Evolutionary conservation across 2,888 invertebrate species (phyloP).

Genomic region (Macroteleia sp.): DNA sequence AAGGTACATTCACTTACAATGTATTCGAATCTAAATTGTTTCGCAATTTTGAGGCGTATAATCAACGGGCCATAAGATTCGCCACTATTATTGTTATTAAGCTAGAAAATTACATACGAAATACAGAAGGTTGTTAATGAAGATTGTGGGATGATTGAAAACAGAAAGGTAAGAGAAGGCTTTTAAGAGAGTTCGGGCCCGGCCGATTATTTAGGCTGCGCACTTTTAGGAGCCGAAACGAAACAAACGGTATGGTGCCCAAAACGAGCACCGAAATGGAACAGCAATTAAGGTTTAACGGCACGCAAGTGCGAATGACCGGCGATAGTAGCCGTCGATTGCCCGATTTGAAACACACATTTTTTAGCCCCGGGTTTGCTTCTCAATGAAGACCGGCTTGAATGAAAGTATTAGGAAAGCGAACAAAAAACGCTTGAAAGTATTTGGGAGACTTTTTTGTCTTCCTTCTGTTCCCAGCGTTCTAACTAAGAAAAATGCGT

Average conservation of each 20-base stretch:
- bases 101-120: slow-evolving; percentile 56
- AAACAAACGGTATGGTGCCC: slow-evolving; percentile 58
- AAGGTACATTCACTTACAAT: slow-evolving; percentile 45
- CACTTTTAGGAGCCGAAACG: slow-evolving; percentile 48
- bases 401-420: slow-evolving; percentile 57
- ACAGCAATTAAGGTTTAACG: slow-evolving; percentile 63
- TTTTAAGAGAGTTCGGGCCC: slow-evolving; percentile 40
- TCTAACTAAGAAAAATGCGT: background rate
- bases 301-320: slow-evolving; percentile 66
- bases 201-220: slow-evolving; percentile 53
- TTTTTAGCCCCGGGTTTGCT: slow-evolving; percentile 32
- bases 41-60: slow-evolving; percentile 55
- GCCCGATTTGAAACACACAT: slow-evolving; percentile 56
- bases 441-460: slow-evolving; percentile 16
- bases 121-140: slow-evolving; percentile 54
- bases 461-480: background rate
- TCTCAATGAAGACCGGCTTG: slow-evolving; percentile 52
- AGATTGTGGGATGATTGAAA: slow-evolving; percentile 62
- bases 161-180: slow-evolving; percentile 44
- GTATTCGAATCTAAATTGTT: slow-evolving; percentile 52
- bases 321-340: slow-evolving; percentile 50
- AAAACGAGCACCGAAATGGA: slow-evolving; percentile 55
- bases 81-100: slow-evolving; percentile 58
- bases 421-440: slow-evolving; percentile 32
- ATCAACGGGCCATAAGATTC: slow-evolving; percentile 49